phyloP scores from a whole-genome alignment of 2,797 vertebrate genomes.

The Aplochiton taeniatus region DNA sequence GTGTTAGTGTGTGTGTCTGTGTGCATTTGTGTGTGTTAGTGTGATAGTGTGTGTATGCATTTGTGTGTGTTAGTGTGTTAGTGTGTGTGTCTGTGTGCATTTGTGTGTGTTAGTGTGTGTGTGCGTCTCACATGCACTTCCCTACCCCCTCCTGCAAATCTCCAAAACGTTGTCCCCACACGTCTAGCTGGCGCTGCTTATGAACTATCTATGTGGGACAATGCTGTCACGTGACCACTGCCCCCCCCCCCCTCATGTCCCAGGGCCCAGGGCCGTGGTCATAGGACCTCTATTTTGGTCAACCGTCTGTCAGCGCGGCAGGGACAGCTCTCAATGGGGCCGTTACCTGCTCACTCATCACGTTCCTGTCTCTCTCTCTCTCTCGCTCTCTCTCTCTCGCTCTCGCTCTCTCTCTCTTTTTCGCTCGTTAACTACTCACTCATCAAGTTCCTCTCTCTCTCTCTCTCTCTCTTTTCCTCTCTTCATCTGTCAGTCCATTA shows the following conservation, averaged over 20 bases:
- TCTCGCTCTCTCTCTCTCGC: conserved; percentile 1
- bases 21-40: neutral
- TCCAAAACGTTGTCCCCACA: conserved; percentile 37
- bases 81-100: conserved; percentile 17
- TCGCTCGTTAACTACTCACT: too few species aligned
- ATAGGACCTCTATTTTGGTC: conserved; percentile 53
- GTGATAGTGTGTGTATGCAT: neutral
- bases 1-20: neutral
- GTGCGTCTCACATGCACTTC: conserved; percentile 1
- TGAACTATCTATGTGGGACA: conserved; percentile 41
- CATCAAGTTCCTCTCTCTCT: too few species aligned
- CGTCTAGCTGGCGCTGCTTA: conserved; percentile 43
- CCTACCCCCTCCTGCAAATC: conserved; percentile 4
- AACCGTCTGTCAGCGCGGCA: conserved; percentile 46
- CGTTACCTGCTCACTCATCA: too few species aligned
- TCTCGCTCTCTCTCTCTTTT: neutral
- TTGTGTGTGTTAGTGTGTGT: conserved; percentile 11
- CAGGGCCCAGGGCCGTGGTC: conserved; percentile 55
- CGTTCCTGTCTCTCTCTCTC: conserved; percentile 9
- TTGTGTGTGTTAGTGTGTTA: neutral
- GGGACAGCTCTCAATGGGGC: conserved; percentile 33
- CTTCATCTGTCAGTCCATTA: too few species aligned
- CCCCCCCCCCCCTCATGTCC: conserved; percentile 15
- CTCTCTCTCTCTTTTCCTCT: too few species aligned
- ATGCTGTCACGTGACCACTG: conserved; percentile 34